Evolutionary conservation across 1,140 invertebrate genomes (phyloP), one percentile per base, ranked within the genome.

Genomic region (Apis laboriosa): DNA sequence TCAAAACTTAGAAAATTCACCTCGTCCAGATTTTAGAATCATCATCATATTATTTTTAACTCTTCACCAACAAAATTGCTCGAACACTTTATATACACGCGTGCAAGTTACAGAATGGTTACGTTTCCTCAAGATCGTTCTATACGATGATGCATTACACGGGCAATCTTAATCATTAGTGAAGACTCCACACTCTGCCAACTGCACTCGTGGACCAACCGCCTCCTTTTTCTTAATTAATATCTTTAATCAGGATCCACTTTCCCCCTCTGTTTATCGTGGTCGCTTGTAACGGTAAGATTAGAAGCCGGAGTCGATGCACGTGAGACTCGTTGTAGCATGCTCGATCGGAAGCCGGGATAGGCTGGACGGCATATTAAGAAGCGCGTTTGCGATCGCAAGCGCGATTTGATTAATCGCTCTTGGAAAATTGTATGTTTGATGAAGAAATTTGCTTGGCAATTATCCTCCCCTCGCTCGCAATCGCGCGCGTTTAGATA

Each of bases 381-480:
- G 43, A 66, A 58, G 60, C 68, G 43, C 56, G 60, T n/a, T 61
- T 13, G 24, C 28, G 43, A n/a, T n/a, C 5, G 24, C 28, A 34
- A 34, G 28, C 51, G 61, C 77, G 68, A 64, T 73, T 55, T 76
- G 80, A 81, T 81, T 76, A 67, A 81, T 66, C 24, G 68, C 43
- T 5, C 55, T 53, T n/a, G 51, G 63, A 68, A 34, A 81, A 81
- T 76, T 81, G 55, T 34, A 61, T 81, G 73, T 81, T 81, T 81
- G 80, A 81, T 24, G 73, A 81, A 75, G 80, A 81, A 58, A 76
- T 81, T 81, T 81, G 24, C 73, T 34, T 53, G 80, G 9, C 80
- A 68, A 68, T 76, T 74, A 76, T 55, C 51, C 15, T 21, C 3
- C 8, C 2, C 19, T 55, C 4, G 34, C 34, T 7, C 17, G 24